phyloP scores from a whole-genome alignment of 2,888 invertebrate species.

The Eumerus sabulonum region DNA sequence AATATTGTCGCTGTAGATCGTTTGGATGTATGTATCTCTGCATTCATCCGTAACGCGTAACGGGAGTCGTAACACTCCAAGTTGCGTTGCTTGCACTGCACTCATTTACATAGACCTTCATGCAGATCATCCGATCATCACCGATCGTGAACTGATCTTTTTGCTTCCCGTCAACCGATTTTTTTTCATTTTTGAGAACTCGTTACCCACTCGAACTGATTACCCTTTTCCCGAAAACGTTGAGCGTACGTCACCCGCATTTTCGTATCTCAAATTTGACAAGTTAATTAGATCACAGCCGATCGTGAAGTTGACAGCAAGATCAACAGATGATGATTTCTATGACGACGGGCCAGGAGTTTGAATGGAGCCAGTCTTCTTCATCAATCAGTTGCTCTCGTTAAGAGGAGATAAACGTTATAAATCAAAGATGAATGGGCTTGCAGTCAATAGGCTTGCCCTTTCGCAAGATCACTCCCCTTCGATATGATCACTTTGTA shows the following conservation, averaged over 20 bases:
- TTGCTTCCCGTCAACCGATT: constrained; percentile 19
- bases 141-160: neutral
- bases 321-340: constrained; percentile 37
- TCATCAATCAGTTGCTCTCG: constrained; percentile 49
- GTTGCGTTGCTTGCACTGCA: no score
- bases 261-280: constrained; percentile 45
- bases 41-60: constrained; percentile 49
- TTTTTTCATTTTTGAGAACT: constrained; percentile 31
- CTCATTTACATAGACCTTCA: no score
- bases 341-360: neutral
- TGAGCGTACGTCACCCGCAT: constrained; percentile 48
- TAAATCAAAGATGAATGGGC: constrained; percentile 44
- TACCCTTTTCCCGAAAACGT: constrained; percentile 33
- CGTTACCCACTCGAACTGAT: constrained; percentile 26
- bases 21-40: constrained; percentile 8
- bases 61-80: no score
- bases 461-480: constrained; percentile 15
- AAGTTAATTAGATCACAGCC: constrained; percentile 52
- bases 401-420: constrained; percentile 22
- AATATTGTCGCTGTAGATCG: constrained; percentile 29
- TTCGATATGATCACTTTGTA: neutral
- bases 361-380: constrained; percentile 25
- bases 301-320: constrained; percentile 45
- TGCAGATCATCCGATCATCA: no score
- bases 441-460: constrained; percentile 40